Evolutionary conservation across 1,140 invertebrate species (phyloP).

Genomic region (Zaprionus taronus): DNA sequence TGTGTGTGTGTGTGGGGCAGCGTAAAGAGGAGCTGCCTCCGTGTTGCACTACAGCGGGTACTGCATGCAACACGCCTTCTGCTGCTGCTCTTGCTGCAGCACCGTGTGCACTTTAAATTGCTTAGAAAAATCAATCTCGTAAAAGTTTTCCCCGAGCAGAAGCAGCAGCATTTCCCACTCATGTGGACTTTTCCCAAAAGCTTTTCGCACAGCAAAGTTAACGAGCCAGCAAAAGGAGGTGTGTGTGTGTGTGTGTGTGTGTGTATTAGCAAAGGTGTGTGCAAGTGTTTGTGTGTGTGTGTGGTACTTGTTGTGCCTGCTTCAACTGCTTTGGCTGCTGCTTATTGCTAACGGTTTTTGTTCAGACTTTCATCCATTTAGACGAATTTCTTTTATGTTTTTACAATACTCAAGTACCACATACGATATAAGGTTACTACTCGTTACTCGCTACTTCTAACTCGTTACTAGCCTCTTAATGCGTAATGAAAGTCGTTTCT

Average conservation of each 20-base stretch:
- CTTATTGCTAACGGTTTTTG: constrained; percentile 69
- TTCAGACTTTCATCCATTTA: constrained; percentile 28
- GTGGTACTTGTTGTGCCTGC: constrained; percentile 30
- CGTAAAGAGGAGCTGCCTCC: background rate
- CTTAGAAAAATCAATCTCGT: constrained; percentile 82
- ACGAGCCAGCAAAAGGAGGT: constrained; percentile 67
- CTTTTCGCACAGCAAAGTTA: constrained; percentile 56
- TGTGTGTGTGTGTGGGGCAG: background rate
- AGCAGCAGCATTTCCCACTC: constrained; percentile 48
- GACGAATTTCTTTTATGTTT: constrained; percentile 10
- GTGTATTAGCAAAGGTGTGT: constrained; percentile 13
- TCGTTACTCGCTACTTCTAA: background rate
- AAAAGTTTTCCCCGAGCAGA: constrained; percentile 65
- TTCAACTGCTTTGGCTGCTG: constrained; percentile 30
- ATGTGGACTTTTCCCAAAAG: constrained; percentile 61
- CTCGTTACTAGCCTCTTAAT: background rate
- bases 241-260: constrained; percentile 34
- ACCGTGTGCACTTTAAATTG: constrained; percentile 72
- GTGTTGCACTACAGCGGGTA: background rate
- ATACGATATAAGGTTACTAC: background rate
- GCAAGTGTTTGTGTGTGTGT: constrained; percentile 25
- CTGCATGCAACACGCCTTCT: background rate
- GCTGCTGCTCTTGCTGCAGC: background rate
- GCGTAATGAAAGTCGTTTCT: too few species aligned
- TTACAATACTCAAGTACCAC: constrained; percentile 1